phyloP scores from a whole-genome alignment of 2,888 invertebrate genomes.

The Heteropelma amictum region DNA sequence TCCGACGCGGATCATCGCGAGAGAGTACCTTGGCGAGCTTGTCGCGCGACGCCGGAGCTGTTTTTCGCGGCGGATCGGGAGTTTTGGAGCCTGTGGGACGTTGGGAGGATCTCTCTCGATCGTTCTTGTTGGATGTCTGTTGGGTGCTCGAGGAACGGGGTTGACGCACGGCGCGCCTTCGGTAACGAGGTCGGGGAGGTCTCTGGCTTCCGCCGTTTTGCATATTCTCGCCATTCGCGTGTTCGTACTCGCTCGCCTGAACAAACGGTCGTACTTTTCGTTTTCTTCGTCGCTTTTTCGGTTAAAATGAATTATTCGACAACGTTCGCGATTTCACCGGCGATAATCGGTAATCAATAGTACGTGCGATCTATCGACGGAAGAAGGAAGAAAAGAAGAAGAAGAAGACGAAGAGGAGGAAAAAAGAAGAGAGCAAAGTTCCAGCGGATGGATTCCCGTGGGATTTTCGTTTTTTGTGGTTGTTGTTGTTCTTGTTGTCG shows the following conservation, averaged over 20 bases:
- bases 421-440: neutral
- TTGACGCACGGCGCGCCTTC: slow-evolving; percentile 74
- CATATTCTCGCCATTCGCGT: slow-evolving; percentile 75
- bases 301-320: too few relatives aligned
- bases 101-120: too few relatives aligned
- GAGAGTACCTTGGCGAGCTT: slow-evolving; percentile 60
- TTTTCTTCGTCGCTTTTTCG: too few relatives aligned
- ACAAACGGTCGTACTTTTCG: slow-evolving; percentile 9
- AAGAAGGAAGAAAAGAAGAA: neutral
- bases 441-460: too few relatives aligned
- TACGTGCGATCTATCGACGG: too few relatives aligned
- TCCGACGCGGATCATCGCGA: neutral
- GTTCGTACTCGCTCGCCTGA: slow-evolving; percentile 73
- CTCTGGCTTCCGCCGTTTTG: slow-evolving; percentile 76
- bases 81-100: slow-evolving; percentile 53
- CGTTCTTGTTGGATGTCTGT: slow-evolving; percentile 60
- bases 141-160: slow-evolving; percentile 62
- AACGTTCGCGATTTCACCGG: too few relatives aligned
- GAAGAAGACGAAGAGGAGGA: neutral
- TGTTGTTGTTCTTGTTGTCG: too few relatives aligned
- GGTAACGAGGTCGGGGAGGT: slow-evolving; percentile 77
- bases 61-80: slow-evolving; percentile 48
- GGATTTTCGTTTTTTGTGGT: too few relatives aligned
- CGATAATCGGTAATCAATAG: too few relatives aligned
- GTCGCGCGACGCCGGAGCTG: slow-evolving; percentile 54